Evolutionary conservation across 2,113 vertebrate species (phyloP).

Genomic region (Craseonycteris thonglongyai): DNA sequence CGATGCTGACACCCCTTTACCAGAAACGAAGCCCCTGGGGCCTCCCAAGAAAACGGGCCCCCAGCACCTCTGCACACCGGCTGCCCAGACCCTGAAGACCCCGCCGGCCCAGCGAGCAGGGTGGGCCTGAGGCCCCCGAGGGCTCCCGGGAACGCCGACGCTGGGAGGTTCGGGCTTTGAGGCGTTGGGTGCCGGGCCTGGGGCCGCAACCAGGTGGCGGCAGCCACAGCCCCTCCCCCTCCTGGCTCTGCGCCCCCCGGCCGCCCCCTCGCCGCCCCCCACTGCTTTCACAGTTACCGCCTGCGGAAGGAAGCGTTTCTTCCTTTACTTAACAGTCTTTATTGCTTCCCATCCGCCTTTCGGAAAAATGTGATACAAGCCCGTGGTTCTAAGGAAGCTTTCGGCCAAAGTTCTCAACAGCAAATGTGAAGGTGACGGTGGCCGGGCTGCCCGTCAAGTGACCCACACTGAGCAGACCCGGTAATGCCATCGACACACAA

Average conservation of each 20-base stretch:
- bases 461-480: neutral
- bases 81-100: neutral
- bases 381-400: neutral
- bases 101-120: neutral
- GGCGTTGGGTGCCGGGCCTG: neutral
- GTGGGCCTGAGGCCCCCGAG: neutral
- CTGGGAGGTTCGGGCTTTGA: too few species aligned
- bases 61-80: neutral
- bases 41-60: neutral
- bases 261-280: too few species aligned
- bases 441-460: too few species aligned
- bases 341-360: neutral
- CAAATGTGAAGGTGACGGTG: neutral
- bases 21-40: neutral
- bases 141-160: too few species aligned
- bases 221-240: accelerated
- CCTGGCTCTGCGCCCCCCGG: accelerated
- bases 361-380: neutral
- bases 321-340: neutral
- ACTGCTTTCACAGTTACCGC: neutral
- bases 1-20: neutral
- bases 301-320: neutral
- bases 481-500: neutral
- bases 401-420: neutral
- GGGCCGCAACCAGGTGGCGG: neutral